A percentile compares a stretch with the other conserved stretches of the same genome.
Evolutionary conservation across 2,888 invertebrate genomes (phyloP).

Genomic region (Conus canariensis): DNA sequence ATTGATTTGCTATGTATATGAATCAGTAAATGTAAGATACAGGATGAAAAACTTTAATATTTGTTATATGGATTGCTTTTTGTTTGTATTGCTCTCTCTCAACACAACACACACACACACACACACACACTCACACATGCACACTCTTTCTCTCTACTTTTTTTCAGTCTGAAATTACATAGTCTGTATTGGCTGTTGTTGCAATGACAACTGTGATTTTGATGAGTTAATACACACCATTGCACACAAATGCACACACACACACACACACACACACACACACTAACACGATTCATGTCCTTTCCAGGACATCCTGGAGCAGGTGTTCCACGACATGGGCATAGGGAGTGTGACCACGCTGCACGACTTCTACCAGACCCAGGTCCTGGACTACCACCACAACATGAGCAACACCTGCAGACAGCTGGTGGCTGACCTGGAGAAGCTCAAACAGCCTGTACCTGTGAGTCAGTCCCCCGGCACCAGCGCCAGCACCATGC

Average conservation of each 20-base stretch:
- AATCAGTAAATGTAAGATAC: too few species aligned
- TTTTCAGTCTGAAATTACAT: too few species aligned
- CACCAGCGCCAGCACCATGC: slow-evolving; percentile 47
- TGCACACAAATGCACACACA: not conserved
- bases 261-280: slow-evolving; percentile 14
- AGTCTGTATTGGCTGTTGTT: too few species aligned
- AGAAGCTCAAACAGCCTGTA: slow-evolving; percentile 67
- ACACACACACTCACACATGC: too few species aligned
- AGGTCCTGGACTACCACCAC: slow-evolving; percentile 76
- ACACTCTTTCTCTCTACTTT: too few species aligned
- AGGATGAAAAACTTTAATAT: too few species aligned
- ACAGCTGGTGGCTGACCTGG: slow-evolving; percentile 77
- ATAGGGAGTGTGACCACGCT: slow-evolving; percentile 82
- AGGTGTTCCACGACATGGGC: slow-evolving; percentile 83
- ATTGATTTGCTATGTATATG: too few species aligned
- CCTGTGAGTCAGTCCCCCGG: slow-evolving; percentile 43
- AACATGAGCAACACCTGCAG: slow-evolving; percentile 75
- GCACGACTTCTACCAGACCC: slow-evolving; percentile 82
- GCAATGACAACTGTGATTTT: too few species aligned
- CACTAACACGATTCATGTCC: not conserved
- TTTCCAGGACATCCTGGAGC: slow-evolving; percentile 82
- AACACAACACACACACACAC: too few species aligned
- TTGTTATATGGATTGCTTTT: too few species aligned
- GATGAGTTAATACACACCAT: not conserved
- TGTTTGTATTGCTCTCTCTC: too few species aligned